A percentile compares a stretch with the other conserved stretches of the same genome.
Evolutionary conservation across 2,797 vertebrate genomes (phyloP).

Genomic region (Oreortyx pictus): DNA sequence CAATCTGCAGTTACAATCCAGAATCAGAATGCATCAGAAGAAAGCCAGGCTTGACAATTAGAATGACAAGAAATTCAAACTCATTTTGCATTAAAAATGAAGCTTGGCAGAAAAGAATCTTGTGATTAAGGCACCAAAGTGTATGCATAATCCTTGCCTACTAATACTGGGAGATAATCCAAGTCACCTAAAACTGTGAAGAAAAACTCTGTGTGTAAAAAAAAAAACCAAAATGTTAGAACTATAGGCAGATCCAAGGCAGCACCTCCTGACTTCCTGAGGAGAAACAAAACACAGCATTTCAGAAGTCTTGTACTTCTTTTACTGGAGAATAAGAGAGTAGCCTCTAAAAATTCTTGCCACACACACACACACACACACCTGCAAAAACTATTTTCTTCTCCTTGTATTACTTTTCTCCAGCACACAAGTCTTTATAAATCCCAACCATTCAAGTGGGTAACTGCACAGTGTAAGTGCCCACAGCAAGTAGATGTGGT

Average conservation of each 20-base stretch:
- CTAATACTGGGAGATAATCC: not conserved
- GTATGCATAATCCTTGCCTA: not conserved
- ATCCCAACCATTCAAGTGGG: not conserved
- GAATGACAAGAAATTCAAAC: not conserved
- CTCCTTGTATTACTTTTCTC: not conserved
- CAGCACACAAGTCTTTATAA: not conserved
- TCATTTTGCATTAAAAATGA: not conserved
- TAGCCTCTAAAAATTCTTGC: not conserved
- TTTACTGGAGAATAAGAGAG: not conserved
- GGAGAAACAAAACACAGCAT: not conserved
- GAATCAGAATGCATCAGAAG: not conserved
- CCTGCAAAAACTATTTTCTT: not conserved
- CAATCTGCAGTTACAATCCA: not conserved
- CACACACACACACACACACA: not conserved
- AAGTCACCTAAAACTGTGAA: not conserved
- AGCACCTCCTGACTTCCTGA: not conserved
- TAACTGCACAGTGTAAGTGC: not conserved
- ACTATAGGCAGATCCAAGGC: not conserved
- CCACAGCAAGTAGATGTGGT: not conserved
- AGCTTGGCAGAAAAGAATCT: not conserved
- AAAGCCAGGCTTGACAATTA: not conserved
- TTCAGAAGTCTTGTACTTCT: not conserved
- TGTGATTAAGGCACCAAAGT: not conserved
- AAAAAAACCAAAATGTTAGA: not conserved
- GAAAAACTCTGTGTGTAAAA: not conserved